Evolutionary conservation across 2,888 invertebrate species (phyloP), one percentile per base, ranked within the genome.

Genomic region (Trachelus stipa): DNA sequence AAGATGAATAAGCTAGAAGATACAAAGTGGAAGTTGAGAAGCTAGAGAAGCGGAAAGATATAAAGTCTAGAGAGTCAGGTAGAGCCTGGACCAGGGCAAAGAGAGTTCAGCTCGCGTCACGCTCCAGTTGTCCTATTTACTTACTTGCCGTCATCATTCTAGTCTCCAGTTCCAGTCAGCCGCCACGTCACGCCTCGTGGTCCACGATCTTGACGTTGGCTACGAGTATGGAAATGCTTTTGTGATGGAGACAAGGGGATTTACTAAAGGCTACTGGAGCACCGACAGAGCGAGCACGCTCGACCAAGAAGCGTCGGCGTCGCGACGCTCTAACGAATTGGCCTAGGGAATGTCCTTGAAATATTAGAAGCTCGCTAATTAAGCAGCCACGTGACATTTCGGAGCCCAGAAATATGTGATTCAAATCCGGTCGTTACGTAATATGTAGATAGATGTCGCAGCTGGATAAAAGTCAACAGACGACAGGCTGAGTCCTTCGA

Each of bases 31-130:
- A 56, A 6, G 56, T 56, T 56, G 9, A 56, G 56, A 9, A 56
- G 56, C 23, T 56, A 56, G 56, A 56, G 56, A 56, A 56, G 56
- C 56, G 56, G 23, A 56, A 56, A 56, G 56, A 56, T 56, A 56
- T 56, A 56, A 56, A 56, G 56, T 56, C 56, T 56, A 9, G 15
- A 56, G 9, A 56, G 9, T 56, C 23, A 9, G 77, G 75, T 40
- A 77, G 73, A 40, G 75, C 75, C 78, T 68, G 73, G 69, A 79
- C 69, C 69, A 79, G 76, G 76, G 77, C 75, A 69, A 79, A 73
- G 76, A 80, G 80, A 80, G 77, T 78, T 78, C 73, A 77, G 81
- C 74, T 76, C 77, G 79, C 69, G 31, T 71, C 71, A 34, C 71
- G 71, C 71, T 34, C 71, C 71, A 34, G 71, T 71, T 71, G 71